These are phyloP conservation scores for Hydropsyche betteni DNA, from an alignment of 2,888 invertebrate genomes.

Conservation along the genomic window DNA sequence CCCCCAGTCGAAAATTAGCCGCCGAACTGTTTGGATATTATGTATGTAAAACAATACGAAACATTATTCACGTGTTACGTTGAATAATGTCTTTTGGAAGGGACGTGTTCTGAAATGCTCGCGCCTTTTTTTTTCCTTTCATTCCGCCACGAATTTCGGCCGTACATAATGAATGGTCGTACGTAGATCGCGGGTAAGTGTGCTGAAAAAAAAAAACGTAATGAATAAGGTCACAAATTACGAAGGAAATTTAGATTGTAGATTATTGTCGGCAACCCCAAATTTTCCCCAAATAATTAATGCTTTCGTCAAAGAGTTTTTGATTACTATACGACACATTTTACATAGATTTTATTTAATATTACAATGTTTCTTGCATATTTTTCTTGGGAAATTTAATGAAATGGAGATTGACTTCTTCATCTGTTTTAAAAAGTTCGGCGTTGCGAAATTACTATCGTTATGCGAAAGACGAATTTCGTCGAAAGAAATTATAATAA, in stretches of 20 bases:
- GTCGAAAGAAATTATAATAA: no score
- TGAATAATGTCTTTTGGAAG: conserved; percentile 29
- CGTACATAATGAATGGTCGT: conserved; percentile 31
- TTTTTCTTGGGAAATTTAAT: not conserved
- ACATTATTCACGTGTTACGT: conserved; percentile 21
- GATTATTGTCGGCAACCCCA: conserved; percentile 34
- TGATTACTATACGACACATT: conserved; percentile 32
- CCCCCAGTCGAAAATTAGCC: no score
- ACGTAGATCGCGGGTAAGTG: conserved; percentile 25
- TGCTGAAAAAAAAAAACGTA: conserved; percentile 26
- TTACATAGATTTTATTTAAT: conserved; percentile 32
- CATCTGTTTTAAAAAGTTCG: not conserved
- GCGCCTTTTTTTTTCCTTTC: conserved; percentile 2
- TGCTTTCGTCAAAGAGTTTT: conserved; percentile 37
- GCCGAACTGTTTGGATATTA: conserved; percentile 1
- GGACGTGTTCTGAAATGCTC: conserved; percentile 3
- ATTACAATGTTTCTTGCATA: conserved; percentile 9
- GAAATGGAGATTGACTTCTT: conserved; percentile 33
- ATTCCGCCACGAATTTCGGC: conserved; percentile 4
- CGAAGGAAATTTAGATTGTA: conserved; percentile 36
- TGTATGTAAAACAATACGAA: conserved; percentile 27
- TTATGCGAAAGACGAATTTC: no score
- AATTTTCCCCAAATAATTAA: conserved; percentile 35
- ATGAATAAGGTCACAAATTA: conserved; percentile 37
- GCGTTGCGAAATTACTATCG: not conserved